Conservation (phyloP, 2,888 invertebrate species). For the Drosophila multiciliata region DNA sequence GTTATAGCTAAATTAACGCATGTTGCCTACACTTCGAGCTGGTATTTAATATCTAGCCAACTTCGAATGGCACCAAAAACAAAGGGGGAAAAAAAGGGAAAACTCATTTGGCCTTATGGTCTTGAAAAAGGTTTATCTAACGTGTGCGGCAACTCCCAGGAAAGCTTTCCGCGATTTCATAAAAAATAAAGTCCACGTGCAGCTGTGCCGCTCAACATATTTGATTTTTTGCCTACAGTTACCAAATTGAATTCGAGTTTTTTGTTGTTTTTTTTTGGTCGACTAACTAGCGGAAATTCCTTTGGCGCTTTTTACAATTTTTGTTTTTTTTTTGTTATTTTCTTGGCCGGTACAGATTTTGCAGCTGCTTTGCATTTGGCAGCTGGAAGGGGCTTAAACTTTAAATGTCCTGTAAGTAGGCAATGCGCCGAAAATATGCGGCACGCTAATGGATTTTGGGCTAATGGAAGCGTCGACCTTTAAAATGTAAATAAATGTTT, state of each 20-base stretch:
- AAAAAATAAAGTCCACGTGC: slow-evolving; percentile 12
- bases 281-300: slow-evolving; percentile 32
- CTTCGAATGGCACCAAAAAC: not conserved
- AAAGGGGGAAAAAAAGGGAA: not conserved
- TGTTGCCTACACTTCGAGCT: not conserved
- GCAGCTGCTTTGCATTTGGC: slow-evolving; percentile 36
- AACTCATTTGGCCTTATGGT: slow-evolving; percentile 29
- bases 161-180: slow-evolving; percentile 21
- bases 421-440: slow-evolving; percentile 69
- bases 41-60: not conserved
- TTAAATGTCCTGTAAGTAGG: slow-evolving; percentile 70
- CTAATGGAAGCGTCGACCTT: slow-evolving; percentile 76
- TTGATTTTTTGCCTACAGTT: slow-evolving; percentile 25
- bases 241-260: slow-evolving; percentile 46
- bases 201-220: slow-evolving; percentile 9
- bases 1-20: slow-evolving; percentile 15
- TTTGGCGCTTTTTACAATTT: slow-evolving; percentile 29
- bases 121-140: slow-evolving; percentile 27
- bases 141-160: slow-evolving; percentile 12
- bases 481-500: slow-evolving; percentile 75
- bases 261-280: not conserved
- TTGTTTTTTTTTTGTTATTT: slow-evolving; percentile 17
- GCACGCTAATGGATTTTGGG: slow-evolving; percentile 74
- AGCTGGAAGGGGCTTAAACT: slow-evolving; percentile 46
- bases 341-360: slow-evolving; percentile 38